Conservation (phyloP, 1,140 invertebrate genomes). For the Cataglyphis hispanica region DNA sequence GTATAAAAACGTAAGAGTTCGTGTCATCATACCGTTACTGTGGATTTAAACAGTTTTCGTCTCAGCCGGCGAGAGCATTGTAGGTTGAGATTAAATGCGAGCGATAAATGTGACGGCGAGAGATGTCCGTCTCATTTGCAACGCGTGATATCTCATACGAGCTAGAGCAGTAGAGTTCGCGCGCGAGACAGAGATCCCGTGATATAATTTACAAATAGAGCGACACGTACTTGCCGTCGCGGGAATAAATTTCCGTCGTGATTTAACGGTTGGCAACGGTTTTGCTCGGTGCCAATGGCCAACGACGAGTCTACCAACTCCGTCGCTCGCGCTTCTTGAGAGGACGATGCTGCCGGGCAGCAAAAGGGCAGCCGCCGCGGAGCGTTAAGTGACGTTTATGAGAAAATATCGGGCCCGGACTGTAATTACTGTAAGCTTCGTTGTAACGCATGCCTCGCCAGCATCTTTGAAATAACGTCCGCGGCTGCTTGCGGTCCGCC, state of each 20-base stretch:
- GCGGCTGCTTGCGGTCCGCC: constrained; percentile 2
- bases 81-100: constrained; percentile 37
- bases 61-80: constrained; percentile 1
- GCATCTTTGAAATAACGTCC: constrained; percentile 46
- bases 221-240: background rate
- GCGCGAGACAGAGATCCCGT: constrained; percentile 3
- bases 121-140: background rate
- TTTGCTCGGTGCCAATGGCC: constrained; percentile 23
- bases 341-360: constrained; percentile 50
- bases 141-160: constrained; percentile 6
- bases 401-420: constrained; percentile 79
- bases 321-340: constrained; percentile 30
- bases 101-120: constrained; percentile 26
- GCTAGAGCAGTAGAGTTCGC: background rate
- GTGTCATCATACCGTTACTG: background rate
- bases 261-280: constrained; percentile 37
- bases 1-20: too few relatives aligned
- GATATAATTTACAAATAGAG: constrained; percentile 55
- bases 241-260: constrained; percentile 33
- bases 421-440: constrained; percentile 79
- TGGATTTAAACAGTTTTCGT: background rate
- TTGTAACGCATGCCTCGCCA: constrained; percentile 53
- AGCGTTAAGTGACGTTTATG: constrained; percentile 79
- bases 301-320: background rate
- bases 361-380: constrained; percentile 40